Percentiles rank a stretch among this genome's conserved stretches.
These are phyloP conservation scores for Spodoptera littoralis DNA, from an alignment of 2,888 invertebrate species.

Conservation along the genomic window DNA sequence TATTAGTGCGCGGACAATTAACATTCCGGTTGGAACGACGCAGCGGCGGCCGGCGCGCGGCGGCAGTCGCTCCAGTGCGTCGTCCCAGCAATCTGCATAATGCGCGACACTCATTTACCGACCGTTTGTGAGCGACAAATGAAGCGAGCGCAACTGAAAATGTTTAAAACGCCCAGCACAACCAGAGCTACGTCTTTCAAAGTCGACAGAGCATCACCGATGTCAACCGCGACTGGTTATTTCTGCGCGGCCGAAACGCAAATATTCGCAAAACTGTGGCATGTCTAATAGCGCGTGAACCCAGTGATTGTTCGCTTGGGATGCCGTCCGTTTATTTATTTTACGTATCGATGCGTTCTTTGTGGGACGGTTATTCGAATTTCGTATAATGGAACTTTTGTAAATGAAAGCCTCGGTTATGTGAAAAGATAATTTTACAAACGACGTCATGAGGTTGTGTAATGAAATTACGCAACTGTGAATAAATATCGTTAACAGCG, in stretches of 20 bases:
- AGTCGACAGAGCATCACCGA: conserved; percentile 39
- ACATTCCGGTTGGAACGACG: conserved; percentile 60
- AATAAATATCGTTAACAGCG: conserved; percentile 22
- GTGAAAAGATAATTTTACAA: conserved; percentile 1
- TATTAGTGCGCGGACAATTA: conserved; percentile 75
- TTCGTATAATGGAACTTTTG: conserved; percentile 35
- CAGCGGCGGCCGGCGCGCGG: conserved; percentile 48
- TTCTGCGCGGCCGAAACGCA: conserved; percentile 65
- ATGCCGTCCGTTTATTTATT: conserved; percentile 68
- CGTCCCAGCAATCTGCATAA: conserved; percentile 81
- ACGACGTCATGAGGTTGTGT: conserved; percentile 3
- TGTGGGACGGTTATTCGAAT: conserved; percentile 40
- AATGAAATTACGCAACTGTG: conserved; percentile 27
- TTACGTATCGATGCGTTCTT: conserved; percentile 66
- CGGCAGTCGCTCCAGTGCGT: conserved; percentile 66
- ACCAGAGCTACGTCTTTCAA: conserved; percentile 57
- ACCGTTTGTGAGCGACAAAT: conserved; percentile 82
- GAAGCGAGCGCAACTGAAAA: conserved; percentile 74
- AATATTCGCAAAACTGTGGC: conserved; percentile 69
- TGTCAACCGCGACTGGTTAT: conserved; percentile 58
- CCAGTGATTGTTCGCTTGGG: conserved; percentile 73
- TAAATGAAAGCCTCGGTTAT: conserved; percentile 13
- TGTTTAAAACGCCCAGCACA: conserved; percentile 67
- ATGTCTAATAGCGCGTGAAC: conserved; percentile 80
- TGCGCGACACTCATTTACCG: conserved; percentile 79